Base-by-base conservation (phyloP, 2,888 invertebrate genomes). In the Chorisops tibialis region DNA sequence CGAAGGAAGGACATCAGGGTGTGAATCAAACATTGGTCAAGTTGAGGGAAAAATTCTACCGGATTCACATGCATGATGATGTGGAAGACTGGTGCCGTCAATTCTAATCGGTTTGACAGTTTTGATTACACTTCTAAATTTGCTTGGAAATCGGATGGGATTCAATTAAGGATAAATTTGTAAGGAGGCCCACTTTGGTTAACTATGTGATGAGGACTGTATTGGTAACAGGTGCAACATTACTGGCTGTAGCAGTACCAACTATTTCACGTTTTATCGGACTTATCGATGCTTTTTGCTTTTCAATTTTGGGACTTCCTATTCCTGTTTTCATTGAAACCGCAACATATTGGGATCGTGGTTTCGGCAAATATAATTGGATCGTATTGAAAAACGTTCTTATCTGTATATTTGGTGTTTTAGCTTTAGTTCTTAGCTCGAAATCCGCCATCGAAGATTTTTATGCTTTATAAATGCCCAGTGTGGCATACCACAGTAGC, bases 51-150 rank as follows among this genome's bases (percentile, higher is more conserved):
- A n/a, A n/a, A n/a, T n/a, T n/a, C n/a, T n/a, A n/a, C n/a, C n/a
- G n/a, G n/a, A n/a, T n/a, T n/a, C n/a, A n/a, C n/a, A n/a, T n/a
- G n/a, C n/a, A n/a, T n/a, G n/a, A n/a, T n/a, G n/a, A n/a, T n/a
- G n/a, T n/a, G n/a, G n/a, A n/a, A n/a, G n/a, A n/a, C n/a, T n/a
- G n/a, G n/a, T n/a, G n/a, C n/a, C n/a, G n/a, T n/a, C n/a, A 77
- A 80, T 96, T 62, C 81, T 93, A 63, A 94, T 97, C 72, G 91
- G 88, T 3, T 74, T 94, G 48, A 93, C 96, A 7, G 93, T 98
- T 96, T 75, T 95, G 94, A 5, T 85, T 99, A 14, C 97, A 98
- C 79, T 96, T 97, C 79, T 98, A 91, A 79, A 97, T 99, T 14
- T 96, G 96, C 75, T 83, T 96, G 61, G 92, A 93, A 72, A 94